phyloP scores from a whole-genome alignment of 2,797 vertebrate species.

The Phataginus tricuspis region DNA sequence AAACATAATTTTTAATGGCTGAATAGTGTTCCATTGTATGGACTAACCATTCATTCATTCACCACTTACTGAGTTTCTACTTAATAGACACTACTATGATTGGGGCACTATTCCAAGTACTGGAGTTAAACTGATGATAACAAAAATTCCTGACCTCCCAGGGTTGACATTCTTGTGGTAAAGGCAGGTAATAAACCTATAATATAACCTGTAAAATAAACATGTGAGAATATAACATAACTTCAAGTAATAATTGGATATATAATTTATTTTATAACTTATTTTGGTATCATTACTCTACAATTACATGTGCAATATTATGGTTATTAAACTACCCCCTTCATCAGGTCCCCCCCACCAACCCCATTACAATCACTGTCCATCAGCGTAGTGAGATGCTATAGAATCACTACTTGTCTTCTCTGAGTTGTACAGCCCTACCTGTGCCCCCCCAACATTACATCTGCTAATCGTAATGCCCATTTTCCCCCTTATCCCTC shows the following conservation, averaged over 20 bases:
- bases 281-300: too few relatives aligned
- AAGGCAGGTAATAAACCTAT: background rate
- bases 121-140: background rate
- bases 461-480: too few relatives aligned
- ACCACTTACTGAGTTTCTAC: background rate
- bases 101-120: background rate
- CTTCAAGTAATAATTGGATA: background rate
- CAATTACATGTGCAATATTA: too few relatives aligned
- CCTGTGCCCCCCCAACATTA: too few relatives aligned
- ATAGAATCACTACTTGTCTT: too few relatives aligned
- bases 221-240: background rate
- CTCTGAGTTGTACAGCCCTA: too few relatives aligned
- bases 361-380: too few relatives aligned
- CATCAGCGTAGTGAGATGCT: too few relatives aligned
- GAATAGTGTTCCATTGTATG: background rate
- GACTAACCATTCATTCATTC: background rate
- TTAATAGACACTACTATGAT: background rate
- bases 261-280: too few relatives aligned
- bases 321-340: too few relatives aligned
- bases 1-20: background rate
- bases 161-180: background rate
- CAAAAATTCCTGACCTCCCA: constrained; percentile 6
- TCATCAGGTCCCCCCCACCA: too few relatives aligned
- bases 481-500: too few relatives aligned
- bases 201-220: background rate